phyloP scores from a whole-genome alignment of 2,888 invertebrate species.

The Diaphora mendica region DNA sequence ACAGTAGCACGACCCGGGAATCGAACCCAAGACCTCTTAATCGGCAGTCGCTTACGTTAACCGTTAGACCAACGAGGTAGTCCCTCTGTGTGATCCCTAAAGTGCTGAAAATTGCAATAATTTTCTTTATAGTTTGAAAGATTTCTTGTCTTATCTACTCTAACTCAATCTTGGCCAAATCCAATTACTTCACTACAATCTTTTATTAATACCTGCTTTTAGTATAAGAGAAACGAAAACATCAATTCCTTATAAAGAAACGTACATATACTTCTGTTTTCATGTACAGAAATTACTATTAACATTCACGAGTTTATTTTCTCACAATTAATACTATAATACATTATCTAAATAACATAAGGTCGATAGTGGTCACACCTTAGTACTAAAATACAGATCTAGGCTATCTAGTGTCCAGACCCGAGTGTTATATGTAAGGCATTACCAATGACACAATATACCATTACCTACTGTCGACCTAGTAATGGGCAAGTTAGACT shows the following conservation, averaged over 20 bases:
- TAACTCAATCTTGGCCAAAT: background rate
- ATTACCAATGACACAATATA: no score
- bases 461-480: slow-evolving; percentile 19
- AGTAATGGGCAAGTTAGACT: slow-evolving; percentile 29
- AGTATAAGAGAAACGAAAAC: no score
- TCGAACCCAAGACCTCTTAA: no score
- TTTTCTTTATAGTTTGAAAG: no score
- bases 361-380: slow-evolving; percentile 42
- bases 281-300: background rate
- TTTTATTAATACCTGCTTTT: no score
- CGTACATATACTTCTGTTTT: background rate
- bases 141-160: background rate
- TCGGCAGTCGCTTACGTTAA: no score
- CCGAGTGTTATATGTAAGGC: slow-evolving; percentile 31
- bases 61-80: no score
- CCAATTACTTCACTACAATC: no score
- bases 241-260: no score
- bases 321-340: slow-evolving; percentile 28
- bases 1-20: no score
- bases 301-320: slow-evolving; percentile 17
- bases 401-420: slow-evolving; percentile 33
- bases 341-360: slow-evolving; percentile 43
- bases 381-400: slow-evolving; percentile 29
- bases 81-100: no score
- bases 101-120: no score